A percentile compares a stretch with the other conserved stretches of the same genome.
These are phyloP conservation scores for Pteronotus mesoamericanus DNA, from an alignment of 2,797 vertebrate genomes.

Conservation along the genomic window DNA sequence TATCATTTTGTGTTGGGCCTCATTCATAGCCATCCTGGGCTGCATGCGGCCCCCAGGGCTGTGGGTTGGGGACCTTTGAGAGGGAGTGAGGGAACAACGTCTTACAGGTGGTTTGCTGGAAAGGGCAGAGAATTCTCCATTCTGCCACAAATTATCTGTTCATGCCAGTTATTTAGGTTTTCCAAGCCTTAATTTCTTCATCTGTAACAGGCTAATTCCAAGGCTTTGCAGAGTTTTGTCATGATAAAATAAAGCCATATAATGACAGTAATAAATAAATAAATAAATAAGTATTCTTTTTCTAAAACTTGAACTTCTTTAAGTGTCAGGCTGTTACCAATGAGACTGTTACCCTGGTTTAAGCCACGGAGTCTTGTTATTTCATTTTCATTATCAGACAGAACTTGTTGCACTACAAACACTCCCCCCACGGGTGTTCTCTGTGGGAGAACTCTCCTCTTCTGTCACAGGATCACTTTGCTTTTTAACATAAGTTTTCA, in stretches of 20 bases:
- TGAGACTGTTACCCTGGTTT: constrained; percentile 62
- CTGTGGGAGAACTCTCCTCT: constrained; percentile 80
- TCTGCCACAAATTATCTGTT: not conserved
- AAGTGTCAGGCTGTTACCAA: constrained; percentile 83
- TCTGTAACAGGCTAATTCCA: not conserved
- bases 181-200: not conserved
- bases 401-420: constrained; percentile 71
- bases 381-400: constrained; percentile 86
- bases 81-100: no score
- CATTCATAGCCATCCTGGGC: no score
- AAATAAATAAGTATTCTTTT: constrained; percentile 78
- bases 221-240: not conserved
- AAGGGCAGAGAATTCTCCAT: not conserved
- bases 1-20: no score
- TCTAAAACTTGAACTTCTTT: constrained; percentile 82
- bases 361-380: constrained; percentile 81
- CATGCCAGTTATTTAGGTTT: not conserved
- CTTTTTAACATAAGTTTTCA: constrained; percentile 15
- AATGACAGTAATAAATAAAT: not conserved
- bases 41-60: no score
- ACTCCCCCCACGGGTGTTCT: not conserved
- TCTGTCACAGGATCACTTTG: constrained; percentile 78
- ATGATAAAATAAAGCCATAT: not conserved
- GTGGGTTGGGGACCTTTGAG: not conserved
- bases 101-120: not conserved